These are phyloP conservation scores for Bombus haemorrhoidalis DNA, from an alignment of 1,140 invertebrate species.

Conservation along the genomic window DNA sequence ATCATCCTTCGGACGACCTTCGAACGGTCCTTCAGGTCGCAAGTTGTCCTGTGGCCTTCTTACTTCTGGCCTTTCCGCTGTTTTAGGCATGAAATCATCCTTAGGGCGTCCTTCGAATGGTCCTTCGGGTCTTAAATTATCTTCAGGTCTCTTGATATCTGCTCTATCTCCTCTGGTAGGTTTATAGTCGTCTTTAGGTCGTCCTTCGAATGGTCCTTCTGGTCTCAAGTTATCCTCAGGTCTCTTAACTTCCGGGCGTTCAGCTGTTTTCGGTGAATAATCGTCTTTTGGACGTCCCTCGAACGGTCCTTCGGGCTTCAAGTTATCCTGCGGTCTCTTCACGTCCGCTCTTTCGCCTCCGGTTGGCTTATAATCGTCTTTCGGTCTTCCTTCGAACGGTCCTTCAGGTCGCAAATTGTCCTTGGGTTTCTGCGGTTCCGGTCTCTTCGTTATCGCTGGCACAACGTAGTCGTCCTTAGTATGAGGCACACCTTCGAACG, in stretches of 20 bases:
- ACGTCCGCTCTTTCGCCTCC: constrained; percentile 83
- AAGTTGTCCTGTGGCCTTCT: constrained; percentile 78
- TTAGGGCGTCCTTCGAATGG: constrained; percentile 82
- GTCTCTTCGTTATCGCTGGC: constrained; percentile 80
- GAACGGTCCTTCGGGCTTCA: constrained; percentile 83
- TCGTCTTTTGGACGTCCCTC: constrained; percentile 80
- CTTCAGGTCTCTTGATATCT: constrained; percentile 80
- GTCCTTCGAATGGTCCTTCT: constrained; percentile 81
- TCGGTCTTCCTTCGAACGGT: constrained; percentile 79
- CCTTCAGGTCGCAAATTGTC: constrained; percentile 85
- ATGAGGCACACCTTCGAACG: constrained; percentile 80
- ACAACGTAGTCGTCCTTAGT: constrained; percentile 75
- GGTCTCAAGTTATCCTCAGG: constrained; percentile 82
- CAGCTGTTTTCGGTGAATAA: constrained; percentile 82
- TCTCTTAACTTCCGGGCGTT: constrained; percentile 81
- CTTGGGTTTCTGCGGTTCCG: constrained; percentile 81
- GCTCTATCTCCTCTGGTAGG: constrained; percentile 83
- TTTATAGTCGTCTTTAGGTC: constrained; percentile 82
- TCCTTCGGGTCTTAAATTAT: constrained; percentile 87
- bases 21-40: constrained; percentile 84
- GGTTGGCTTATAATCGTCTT: constrained; percentile 81
- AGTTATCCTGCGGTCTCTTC: constrained; percentile 81
- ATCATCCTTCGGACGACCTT: constrained; percentile 81
- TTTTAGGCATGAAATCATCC: constrained; percentile 27
- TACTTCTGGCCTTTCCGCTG: no score